phyloP scores from a whole-genome alignment of 2,888 invertebrate species.

The Apantesis nais region DNA sequence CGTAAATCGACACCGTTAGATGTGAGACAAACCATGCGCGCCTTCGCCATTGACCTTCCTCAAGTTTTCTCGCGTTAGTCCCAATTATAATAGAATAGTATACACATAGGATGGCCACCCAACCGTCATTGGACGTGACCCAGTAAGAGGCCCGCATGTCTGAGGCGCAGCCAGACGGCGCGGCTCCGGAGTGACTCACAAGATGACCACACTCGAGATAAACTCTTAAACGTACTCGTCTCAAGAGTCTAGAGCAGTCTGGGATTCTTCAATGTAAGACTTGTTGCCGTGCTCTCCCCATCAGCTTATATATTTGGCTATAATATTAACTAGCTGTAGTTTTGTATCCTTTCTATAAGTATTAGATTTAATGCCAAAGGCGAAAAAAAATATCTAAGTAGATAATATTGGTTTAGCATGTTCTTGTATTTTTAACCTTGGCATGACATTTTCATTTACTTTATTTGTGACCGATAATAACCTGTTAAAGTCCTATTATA shows the following conservation, averaged over 20 bases:
- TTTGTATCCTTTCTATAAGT: not conserved
- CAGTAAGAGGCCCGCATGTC: slow-evolving; percentile 71
- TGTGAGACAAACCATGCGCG: slow-evolving; percentile 13
- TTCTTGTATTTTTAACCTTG: too few relatives aligned
- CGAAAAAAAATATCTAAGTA: not conserved
- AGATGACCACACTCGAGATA: slow-evolving; percentile 66
- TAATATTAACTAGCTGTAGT: not conserved
- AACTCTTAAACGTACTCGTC: slow-evolving; percentile 52
- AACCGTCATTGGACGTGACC: slow-evolving; percentile 62
- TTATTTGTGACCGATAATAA: not conserved
- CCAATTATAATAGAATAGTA: slow-evolving; percentile 56
- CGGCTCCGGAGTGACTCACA: slow-evolving; percentile 64
- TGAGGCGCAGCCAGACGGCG: slow-evolving; percentile 65
- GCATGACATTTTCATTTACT: not conserved
- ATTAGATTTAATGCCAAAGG: not conserved
- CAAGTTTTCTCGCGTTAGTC: slow-evolving; percentile 57
- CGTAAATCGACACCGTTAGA: not conserved
- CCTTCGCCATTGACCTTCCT: slow-evolving; percentile 57
- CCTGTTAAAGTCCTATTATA: not conserved
- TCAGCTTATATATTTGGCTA: not conserved
- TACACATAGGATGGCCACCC: slow-evolving; percentile 47
- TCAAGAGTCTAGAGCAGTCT: slow-evolving; percentile 54
- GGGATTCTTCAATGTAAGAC: slow-evolving; percentile 47
- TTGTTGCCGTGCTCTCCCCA: not conserved
- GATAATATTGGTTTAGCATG: not conserved